Evolutionary conservation across 2,113 vertebrate species (phyloP).

Genomic region (Mus musculus): GRCm39 chr3:36678501-36679000

Average conservation of each 20-base stretch:
- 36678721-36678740: background rate
- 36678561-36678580: conserved; percentile 92
- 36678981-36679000: background rate
- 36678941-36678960: conserved; percentile 34
- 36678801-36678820: background rate
- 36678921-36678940: background rate
- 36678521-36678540: conserved; percentile 95
- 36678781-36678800: background rate
- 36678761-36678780: background rate
- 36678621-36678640: conserved; percentile 33
- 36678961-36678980: conserved; percentile 27
- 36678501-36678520: conserved; percentile 95
- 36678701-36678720: background rate
- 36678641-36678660: background rate
- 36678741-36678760: background rate
- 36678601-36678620: background rate
- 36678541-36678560: conserved; percentile 95
- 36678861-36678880: background rate
- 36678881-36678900: background rate
- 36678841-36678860: background rate
- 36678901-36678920: background rate
- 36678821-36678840: conserved; percentile 27
- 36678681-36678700: background rate
- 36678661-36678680: background rate
- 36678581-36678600: conserved; percentile 61